These are phyloP conservation scores for Erpornis zantholeuca DNA, from an alignment of 2,113 vertebrate species.

Conservation along the genomic window DNA sequence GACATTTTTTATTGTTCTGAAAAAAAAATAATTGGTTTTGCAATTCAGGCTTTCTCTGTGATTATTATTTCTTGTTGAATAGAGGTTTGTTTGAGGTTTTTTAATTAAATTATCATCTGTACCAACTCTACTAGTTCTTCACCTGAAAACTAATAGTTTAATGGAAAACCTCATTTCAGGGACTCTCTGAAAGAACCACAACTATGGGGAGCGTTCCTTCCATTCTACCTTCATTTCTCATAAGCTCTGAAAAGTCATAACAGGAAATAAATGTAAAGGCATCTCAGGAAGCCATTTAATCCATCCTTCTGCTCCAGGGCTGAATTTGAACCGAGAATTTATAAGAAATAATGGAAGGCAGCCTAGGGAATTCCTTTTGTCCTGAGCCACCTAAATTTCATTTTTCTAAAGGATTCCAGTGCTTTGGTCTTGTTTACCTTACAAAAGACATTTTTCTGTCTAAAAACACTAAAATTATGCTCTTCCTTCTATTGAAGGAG, in stretches of 20 bases:
- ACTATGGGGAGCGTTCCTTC: background rate
- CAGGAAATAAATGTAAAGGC: constrained; percentile 56
- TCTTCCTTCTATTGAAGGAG: background rate
- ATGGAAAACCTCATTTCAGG: background rate
- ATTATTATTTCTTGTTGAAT: background rate
- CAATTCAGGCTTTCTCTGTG: background rate
- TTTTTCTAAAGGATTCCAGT: background rate
- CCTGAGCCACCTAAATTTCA: constrained; percentile 5
- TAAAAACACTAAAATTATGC: background rate
- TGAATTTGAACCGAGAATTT: constrained; percentile 30
- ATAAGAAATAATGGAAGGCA: constrained; percentile 36
- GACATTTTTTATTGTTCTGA: background rate
- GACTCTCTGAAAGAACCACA: background rate
- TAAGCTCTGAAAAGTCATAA: constrained; percentile 15
- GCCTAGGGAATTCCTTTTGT: constrained; percentile 21
- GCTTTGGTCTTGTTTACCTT: background rate
- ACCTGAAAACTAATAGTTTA: background rate
- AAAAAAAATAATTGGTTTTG: background rate
- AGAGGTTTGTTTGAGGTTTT: background rate
- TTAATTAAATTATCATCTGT: background rate
- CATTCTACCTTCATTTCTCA: constrained; percentile 3
- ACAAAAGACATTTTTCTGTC: background rate
- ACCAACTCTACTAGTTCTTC: background rate
- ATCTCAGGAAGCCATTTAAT: constrained; percentile 47
- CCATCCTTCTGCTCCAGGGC: constrained; percentile 16